A percentile compares a stretch with the other conserved stretches of the same genome.
Conservation (phyloP, 2,113 vertebrate genomes). For the Empidonax traillii region DNA sequence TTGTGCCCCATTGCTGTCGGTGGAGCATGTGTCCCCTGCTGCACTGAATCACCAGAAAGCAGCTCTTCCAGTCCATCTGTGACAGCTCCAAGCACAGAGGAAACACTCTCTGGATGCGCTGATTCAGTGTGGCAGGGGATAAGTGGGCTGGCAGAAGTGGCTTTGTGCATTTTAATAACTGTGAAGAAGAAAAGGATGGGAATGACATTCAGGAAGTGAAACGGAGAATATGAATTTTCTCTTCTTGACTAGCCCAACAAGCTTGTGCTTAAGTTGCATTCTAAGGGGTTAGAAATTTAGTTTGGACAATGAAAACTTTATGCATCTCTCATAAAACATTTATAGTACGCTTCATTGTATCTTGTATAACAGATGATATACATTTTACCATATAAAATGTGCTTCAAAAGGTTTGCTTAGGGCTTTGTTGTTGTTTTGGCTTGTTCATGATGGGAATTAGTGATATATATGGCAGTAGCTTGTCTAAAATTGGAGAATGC, state of each 20-base stretch:
- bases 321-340: background rate
- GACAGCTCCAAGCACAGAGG: constrained; percentile 20
- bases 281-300: background rate
- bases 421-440: background rate
- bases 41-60: background rate
- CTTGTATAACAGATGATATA: background rate
- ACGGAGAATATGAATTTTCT: background rate
- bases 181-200: background rate
- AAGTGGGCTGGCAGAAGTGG: constrained; percentile 18
- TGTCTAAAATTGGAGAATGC: background rate
- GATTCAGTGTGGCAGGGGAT: constrained; percentile 19
- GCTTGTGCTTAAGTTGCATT: background rate
- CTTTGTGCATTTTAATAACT: constrained; percentile 11
- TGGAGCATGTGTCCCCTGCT: constrained; percentile 27
- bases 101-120: background rate
- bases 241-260: background rate
- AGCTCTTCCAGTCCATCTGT: constrained; percentile 10
- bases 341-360: background rate
- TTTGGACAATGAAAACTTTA: background rate
- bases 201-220: background rate
- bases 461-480: background rate
- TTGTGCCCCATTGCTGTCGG: background rate
- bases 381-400: background rate
- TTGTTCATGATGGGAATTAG: background rate
- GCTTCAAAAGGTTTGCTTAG: background rate